Evolutionary conservation across 1,140 invertebrate species (phyloP).

Genomic region (Zophobas morio): DNA sequence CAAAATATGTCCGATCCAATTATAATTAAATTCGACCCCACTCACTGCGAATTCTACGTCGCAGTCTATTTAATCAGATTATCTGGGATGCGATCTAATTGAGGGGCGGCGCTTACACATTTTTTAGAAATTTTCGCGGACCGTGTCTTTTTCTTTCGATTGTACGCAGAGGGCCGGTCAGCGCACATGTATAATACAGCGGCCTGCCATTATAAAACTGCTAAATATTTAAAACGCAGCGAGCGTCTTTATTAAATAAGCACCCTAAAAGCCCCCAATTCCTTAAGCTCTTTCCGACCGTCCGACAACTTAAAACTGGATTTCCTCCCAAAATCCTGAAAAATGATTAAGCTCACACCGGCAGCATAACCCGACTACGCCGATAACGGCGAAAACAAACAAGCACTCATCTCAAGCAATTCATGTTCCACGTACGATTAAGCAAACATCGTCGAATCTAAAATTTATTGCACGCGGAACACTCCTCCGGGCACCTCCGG

Average conservation of each 20-base stretch:
- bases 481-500: no score
- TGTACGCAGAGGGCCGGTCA: no score
- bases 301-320: neutral
- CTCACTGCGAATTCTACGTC: neutral
- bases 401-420: constrained; percentile 6
- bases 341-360: constrained; percentile 5
- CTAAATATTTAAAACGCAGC: no score
- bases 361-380: no score
- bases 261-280: neutral
- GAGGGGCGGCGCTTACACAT: no score
- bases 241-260: no score
- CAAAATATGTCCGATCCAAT: constrained; percentile 14
- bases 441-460: neutral
- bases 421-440: neutral
- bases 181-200: no score
- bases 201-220: no score
- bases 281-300: neutral
- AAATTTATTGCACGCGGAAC: neutral
- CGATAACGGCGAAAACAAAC: neutral
- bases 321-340: constrained; percentile 11
- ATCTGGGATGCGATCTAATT: neutral
- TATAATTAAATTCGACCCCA: constrained; percentile 19
- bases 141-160: no score
- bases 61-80: constrained; percentile 3
- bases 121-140: no score